Conservation (phyloP, 2,797 vertebrate genomes). For the Hydrophis major region DNA sequence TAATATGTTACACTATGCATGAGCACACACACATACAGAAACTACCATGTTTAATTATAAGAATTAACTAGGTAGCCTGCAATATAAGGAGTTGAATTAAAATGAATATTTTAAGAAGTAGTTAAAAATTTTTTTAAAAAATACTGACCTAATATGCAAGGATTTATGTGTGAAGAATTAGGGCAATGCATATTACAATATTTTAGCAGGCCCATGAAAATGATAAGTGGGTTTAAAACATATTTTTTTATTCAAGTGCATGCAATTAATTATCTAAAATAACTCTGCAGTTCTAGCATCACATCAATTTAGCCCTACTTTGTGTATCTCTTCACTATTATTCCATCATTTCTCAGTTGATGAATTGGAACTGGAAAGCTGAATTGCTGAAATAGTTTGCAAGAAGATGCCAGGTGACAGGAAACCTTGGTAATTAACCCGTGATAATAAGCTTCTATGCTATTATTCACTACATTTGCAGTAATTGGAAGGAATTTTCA, state of each 20-base stretch:
- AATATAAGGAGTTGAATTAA: neutral
- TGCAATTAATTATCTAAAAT: neutral
- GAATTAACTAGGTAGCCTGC: neutral
- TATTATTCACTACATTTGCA: neutral
- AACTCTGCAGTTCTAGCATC: neutral
- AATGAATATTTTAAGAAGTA: neutral
- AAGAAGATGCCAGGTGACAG: neutral
- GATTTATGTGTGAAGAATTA: neutral
- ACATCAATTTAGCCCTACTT: neutral
- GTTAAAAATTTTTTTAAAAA: neutral
- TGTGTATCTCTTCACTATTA: neutral
- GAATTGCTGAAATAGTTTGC: neutral
- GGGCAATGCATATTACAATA: neutral
- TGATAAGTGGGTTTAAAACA: neutral
- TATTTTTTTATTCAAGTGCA: neutral
- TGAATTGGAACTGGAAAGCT: neutral
- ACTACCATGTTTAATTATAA: neutral
- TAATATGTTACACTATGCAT: neutral
- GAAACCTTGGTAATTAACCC: neutral
- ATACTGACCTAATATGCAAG: neutral
- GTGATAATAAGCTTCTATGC: neutral
- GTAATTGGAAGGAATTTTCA: neutral
- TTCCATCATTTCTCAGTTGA: neutral
- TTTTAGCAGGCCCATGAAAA: neutral
- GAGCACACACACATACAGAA: neutral